These are phyloP conservation scores for Apaloderma vittatum DNA, from an alignment of 2,113 vertebrate genomes.

Conservation along the genomic window DNA sequence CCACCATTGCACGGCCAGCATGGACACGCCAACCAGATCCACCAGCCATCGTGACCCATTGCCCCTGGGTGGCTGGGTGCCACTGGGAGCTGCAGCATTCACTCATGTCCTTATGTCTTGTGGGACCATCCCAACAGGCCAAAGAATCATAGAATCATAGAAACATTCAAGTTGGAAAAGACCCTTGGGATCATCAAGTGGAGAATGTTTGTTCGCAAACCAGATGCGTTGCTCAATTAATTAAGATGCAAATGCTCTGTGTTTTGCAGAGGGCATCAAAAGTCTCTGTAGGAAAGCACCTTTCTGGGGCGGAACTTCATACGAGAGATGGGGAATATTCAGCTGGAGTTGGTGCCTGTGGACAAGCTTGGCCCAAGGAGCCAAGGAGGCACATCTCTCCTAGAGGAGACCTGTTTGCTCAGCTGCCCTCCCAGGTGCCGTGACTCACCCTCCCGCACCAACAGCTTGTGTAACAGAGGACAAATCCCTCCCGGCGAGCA, in stretches of 20 bases:
- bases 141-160: neutral
- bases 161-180: too few species aligned
- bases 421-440: neutral
- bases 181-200: too few species aligned
- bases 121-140: neutral
- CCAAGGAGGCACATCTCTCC: neutral
- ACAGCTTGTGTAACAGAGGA: neutral
- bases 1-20: rapidly evolving
- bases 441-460: neutral
- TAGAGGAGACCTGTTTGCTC: neutral
- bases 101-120: rapidly evolving
- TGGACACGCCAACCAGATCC: rapidly evolving
- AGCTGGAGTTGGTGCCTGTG: neutral
- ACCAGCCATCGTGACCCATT: rapidly evolving
- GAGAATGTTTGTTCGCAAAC: neutral
- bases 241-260: neutral
- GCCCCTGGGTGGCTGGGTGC: rapidly evolving
- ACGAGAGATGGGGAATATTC: neutral
- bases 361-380: neutral
- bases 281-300: neutral
- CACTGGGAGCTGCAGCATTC: neutral
- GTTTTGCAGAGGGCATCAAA: neutral
- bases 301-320: neutral
- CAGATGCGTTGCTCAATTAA: neutral
- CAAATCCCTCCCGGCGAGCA: neutral